Conservation (phyloP, 2,113 vertebrate genomes). For the Struthidea cinerea region DNA sequence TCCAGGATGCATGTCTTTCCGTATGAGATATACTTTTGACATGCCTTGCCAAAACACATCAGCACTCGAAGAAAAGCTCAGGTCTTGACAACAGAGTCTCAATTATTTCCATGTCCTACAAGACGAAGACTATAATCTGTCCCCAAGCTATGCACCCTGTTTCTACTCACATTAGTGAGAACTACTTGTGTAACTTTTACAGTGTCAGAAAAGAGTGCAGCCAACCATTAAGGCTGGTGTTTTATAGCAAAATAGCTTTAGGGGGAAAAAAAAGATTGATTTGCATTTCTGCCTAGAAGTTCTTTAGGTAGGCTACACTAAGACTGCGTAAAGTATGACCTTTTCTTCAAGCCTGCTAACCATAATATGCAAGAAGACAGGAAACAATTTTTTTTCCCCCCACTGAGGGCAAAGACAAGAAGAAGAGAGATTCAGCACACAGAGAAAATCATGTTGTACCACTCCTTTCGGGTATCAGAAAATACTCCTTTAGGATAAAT, state of each 20-base stretch:
- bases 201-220: not conserved
- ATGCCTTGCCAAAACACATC: not conserved
- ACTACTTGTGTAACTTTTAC: not conserved
- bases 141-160: constrained; percentile 7
- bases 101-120: constrained; percentile 34
- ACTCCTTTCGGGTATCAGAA: not conserved
- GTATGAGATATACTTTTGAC: not conserved
- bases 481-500: not conserved
- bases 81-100: constrained; percentile 31
- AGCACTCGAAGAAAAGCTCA: not conserved
- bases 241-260: not conserved
- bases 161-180: not conserved
- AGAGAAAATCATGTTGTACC: not conserved
- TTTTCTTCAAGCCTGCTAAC: not conserved
- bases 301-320: not conserved
- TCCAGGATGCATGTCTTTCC: not conserved
- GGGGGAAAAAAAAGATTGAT: not conserved
- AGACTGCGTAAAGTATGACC: not conserved
- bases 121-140: constrained; percentile 31
- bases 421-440: not conserved
- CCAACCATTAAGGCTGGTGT: not conserved
- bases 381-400: not conserved
- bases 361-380: not conserved
- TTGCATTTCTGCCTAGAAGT: not conserved
- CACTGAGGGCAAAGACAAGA: not conserved